A percentile compares a stretch with the other conserved stretches of the same genome.
phyloP scores from a whole-genome alignment of 1,140 invertebrate species.

The Drosophila serrata region DNA sequence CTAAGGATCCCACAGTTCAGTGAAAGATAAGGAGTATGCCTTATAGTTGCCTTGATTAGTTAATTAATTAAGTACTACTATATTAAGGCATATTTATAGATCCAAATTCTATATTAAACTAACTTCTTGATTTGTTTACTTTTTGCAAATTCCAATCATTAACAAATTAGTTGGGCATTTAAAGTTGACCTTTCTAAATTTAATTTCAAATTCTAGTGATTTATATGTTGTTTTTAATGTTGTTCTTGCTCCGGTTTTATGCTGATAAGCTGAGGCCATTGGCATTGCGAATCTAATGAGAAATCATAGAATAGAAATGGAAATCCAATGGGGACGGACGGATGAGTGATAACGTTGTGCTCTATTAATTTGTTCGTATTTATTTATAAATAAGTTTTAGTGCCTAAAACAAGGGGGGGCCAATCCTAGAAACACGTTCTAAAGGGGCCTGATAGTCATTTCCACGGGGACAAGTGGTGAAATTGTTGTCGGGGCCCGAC shows the following conservation, averaged over 20 bases:
- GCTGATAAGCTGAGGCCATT: conserved; percentile 33
- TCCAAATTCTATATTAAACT: no score
- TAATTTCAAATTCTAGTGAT: neutral
- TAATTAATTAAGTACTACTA: no score
- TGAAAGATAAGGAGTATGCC: no score
- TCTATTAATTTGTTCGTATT: conserved; percentile 5
- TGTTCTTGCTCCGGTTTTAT: conserved; percentile 1
- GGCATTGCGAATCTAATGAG: conserved; percentile 41
- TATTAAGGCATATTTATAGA: no score
- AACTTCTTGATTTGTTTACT: neutral
- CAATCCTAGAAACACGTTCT: conserved; percentile 4
- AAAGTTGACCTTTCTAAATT: neutral
- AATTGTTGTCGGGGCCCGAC: neutral
- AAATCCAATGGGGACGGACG: conserved; percentile 7
- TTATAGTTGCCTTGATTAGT: neutral
- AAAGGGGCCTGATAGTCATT: conserved; percentile 5
- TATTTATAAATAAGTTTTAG: conserved; percentile 5
- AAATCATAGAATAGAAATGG: conserved; percentile 19
- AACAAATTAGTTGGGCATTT: neutral
- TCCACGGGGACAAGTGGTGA: neutral
- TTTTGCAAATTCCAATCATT: no score
- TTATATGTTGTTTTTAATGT: neutral
- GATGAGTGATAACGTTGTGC: conserved; percentile 11
- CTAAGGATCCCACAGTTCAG: neutral
- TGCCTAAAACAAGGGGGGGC: neutral